A percentile compares a stretch with the other conserved stretches of the same genome.
These are phyloP conservation scores for Drosophila monieri DNA, from an alignment of 2,888 invertebrate genomes.

Conservation along the genomic window DNA sequence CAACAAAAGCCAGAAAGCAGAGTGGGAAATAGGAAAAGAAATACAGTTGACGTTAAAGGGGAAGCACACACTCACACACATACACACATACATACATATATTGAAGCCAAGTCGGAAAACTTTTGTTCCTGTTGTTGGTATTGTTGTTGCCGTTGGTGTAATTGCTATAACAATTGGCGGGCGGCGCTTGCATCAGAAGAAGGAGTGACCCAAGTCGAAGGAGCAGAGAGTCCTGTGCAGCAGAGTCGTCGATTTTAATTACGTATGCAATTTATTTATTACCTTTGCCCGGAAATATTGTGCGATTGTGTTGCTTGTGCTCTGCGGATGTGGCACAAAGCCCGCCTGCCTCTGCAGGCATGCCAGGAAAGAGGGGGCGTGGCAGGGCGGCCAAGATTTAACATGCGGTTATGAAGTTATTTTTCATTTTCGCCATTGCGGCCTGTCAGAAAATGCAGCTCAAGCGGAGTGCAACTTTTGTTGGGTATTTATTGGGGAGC, in stretches of 20 bases:
- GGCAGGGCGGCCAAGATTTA: conserved; percentile 48
- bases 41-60: conserved; percentile 71
- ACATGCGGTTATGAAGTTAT: conserved; percentile 74
- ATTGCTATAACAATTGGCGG: conserved; percentile 65
- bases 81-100: not conserved
- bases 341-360: conserved; percentile 16
- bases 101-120: conserved; percentile 70
- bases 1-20: conserved; percentile 43
- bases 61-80: conserved; percentile 48
- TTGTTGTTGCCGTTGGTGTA: conserved; percentile 53
- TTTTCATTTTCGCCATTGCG: conserved; percentile 74
- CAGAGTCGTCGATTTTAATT: conserved; percentile 79
- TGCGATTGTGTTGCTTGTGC: conserved; percentile 67
- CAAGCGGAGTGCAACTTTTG: conserved; percentile 1
- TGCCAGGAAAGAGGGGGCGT: conserved; percentile 19
- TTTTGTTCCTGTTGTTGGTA: conserved; percentile 54
- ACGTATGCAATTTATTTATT: conserved; percentile 80
- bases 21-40: conserved; percentile 35
- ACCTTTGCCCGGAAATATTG: conserved; percentile 77
- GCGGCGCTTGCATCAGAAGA: conserved; percentile 18
- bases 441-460: conserved; percentile 46
- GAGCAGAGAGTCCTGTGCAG: conserved; percentile 52
- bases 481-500: not conserved
- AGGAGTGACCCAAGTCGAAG: conserved; percentile 29
- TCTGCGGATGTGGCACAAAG: conserved; percentile 42